Conservation (phyloP, 1,140 invertebrate species). For the Magallana ariakensis region DNA sequence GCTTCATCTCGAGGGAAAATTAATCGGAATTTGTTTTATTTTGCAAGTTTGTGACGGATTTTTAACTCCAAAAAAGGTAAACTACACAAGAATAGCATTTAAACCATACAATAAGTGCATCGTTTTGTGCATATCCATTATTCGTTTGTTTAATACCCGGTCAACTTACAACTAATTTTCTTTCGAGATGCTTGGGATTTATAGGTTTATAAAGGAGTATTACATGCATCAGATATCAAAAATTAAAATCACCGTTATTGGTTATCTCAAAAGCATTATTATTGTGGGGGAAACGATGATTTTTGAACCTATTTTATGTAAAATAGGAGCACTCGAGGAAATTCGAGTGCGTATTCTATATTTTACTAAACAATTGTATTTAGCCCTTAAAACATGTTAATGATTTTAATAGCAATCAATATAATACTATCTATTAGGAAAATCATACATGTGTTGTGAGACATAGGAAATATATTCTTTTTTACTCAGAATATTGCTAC, state of each 20-base stretch:
- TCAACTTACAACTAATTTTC: not conserved
- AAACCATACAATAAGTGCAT: not conserved
- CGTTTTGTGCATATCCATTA: not conserved
- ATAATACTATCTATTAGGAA: too few species aligned
- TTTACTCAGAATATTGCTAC: too few species aligned
- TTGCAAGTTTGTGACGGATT: not conserved
- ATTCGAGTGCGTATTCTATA: too few species aligned
- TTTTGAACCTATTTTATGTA: too few species aligned
- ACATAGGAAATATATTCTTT: too few species aligned
- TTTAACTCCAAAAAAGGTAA: not conserved
- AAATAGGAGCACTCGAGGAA: too few species aligned
- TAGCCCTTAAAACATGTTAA: too few species aligned
- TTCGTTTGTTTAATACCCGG: not conserved
- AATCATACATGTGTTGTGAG: too few species aligned
- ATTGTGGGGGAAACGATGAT: too few species aligned
- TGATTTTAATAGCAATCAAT: too few species aligned
- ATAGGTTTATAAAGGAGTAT: not conserved
- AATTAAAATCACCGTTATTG: not conserved
- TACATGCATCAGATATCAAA: not conserved
- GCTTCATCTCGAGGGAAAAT: not conserved
- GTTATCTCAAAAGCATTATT: not conserved
- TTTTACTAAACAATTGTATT: too few species aligned
- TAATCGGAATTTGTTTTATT: not conserved
- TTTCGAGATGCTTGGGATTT: not conserved
- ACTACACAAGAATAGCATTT: not conserved